Base-by-base conservation (phyloP, 2,797 vertebrate genomes). In the Menidia menidia region DNA sequence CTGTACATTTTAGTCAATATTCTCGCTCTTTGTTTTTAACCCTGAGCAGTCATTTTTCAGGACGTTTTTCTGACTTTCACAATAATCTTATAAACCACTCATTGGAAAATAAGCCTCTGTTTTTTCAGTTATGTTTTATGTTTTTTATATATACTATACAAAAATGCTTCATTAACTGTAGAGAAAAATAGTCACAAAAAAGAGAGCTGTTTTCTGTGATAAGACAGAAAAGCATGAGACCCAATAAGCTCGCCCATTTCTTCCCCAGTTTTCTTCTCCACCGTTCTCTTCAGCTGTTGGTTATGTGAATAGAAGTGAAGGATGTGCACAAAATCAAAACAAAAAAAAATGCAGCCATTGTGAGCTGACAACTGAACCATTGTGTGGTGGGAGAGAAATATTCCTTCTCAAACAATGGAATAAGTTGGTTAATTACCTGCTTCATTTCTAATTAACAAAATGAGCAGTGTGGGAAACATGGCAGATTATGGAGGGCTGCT, bases 391-490 rank as follows among this genome's bases (percentile, higher is more conserved):
- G 60, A 75, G 60, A 83, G 58, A 86, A 80, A 82, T 82, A 81
- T 76, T 78, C 76, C 78, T 75, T 85, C 75, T 77, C 42, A 42
- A 68, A 90, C 86, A 89, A 87, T 83, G 72, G 86, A 65, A 81
- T 78, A 84, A 88, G 85, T 81, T 79, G 71, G 75, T 85, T 92
- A 89, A 89, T 90, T 90, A 82, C 77, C 70, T 82, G 19, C 82
- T 89, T 91, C 77, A 85, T 83, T 86, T 92, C 83, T 89, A 89
- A 93, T 91, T 91, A 88, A 86, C 78, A 54, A 71, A 73, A 81
- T 50, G 79, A 87, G 77, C 56, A 5, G 72, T 73, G 82, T 76
- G 75, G 82, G 60, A 68, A 78, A 81, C 77, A 68, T 58, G 62
- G 77, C 58, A 43, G 77, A 85, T 82, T 64, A 70, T 72, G 48